phyloP scores from a whole-genome alignment of 2,797 vertebrate genomes.

The Spinus olivaceus region DNA sequence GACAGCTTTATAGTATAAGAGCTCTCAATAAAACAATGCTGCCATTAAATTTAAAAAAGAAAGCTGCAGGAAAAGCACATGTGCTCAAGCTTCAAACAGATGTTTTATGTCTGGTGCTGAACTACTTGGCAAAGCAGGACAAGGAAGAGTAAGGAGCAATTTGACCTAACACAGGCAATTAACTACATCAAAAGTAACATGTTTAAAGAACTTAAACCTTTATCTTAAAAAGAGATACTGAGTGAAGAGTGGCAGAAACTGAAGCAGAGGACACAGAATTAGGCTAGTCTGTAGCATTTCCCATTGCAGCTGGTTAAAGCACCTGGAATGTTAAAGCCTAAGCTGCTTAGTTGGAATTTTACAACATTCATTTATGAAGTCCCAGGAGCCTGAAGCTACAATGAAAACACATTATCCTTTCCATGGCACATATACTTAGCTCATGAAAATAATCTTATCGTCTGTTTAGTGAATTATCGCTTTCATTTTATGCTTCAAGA shows the following conservation, averaged over 20 bases:
- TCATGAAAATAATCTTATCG: conserved; percentile 76
- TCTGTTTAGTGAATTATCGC: conserved; percentile 75
- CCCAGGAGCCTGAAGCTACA: conserved; percentile 68
- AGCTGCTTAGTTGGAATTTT: conserved; percentile 70
- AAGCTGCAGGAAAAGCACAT: neutral
- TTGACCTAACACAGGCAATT: conserved; percentile 41
- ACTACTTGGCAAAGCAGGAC: neutral
- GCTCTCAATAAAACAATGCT: neutral
- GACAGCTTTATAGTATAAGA: neutral
- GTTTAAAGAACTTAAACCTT: conserved; percentile 34
- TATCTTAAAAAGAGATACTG: conserved; percentile 4
- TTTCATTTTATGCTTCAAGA: conserved; percentile 70
- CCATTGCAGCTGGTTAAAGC: conserved; percentile 68
- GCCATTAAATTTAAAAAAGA: neutral
- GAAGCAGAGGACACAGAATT: conserved; percentile 46
- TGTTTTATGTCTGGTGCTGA: neutral
- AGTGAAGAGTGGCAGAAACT: conserved; percentile 39
- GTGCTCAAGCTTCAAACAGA: neutral
- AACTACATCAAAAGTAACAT: conserved; percentile 45
- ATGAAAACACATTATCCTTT: conserved; percentile 75
- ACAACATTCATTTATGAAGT: conserved; percentile 67
- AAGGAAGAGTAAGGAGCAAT: neutral
- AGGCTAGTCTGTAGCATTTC: conserved; percentile 37
- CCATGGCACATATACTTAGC: conserved; percentile 69
- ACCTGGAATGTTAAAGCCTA: conserved; percentile 70